These are phyloP conservation scores for Aphelocoma coerulescens DNA, from an alignment of 2,113 vertebrate species.

Conservation along the genomic window DNA sequence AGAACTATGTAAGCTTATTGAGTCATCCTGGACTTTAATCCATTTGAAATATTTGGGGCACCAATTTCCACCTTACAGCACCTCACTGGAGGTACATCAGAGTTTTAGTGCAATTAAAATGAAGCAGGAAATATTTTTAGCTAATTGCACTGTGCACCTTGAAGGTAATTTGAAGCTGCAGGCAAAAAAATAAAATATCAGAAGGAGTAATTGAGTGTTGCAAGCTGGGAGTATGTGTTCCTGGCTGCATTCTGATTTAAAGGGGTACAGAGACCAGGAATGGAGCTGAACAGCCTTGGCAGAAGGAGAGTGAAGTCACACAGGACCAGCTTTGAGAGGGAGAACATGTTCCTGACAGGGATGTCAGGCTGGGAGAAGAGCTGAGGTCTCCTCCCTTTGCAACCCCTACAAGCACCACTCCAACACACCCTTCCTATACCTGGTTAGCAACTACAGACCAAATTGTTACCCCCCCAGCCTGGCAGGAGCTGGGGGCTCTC, in stretches of 20 bases:
- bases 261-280: neutral
- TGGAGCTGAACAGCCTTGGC: neutral
- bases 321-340: neutral
- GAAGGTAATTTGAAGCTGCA: conserved; percentile 65
- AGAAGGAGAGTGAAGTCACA: neutral
- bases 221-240: conserved; percentile 27
- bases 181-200: conserved; percentile 62
- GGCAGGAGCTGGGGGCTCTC: neutral
- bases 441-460: neutral
- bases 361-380: neutral
- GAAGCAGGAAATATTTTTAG: conserved; percentile 62
- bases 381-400: neutral
- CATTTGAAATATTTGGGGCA: conserved; percentile 56
- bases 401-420: neutral
- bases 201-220: conserved; percentile 48
- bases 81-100: conserved; percentile 40
- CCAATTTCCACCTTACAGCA: conserved; percentile 45
- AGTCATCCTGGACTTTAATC: conserved; percentile 35
- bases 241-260: conserved; percentile 26
- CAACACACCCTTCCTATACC: neutral
- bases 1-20: conserved; percentile 28
- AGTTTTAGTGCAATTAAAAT: conserved; percentile 60
- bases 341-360: neutral
- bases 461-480: neutral
- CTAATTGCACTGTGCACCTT: conserved; percentile 63